Evolutionary conservation across 2,113 vertebrate species (phyloP), one percentile per base, ranked within the genome.

Genomic region (Ramphastos sulfuratus): DNA sequence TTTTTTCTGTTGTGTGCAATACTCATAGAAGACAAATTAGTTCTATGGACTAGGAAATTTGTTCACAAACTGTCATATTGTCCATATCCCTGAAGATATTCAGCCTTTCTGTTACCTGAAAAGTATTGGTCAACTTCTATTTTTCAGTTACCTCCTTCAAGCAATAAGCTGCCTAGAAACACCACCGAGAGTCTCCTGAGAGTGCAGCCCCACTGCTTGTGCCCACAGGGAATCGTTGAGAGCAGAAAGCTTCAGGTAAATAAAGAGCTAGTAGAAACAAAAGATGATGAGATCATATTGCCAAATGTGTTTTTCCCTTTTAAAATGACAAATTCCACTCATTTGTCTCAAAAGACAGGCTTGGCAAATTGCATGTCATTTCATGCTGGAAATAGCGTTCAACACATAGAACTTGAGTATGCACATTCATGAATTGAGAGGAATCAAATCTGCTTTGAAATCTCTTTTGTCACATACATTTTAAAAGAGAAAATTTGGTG

Each of bases 61-160:
- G 12, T 79, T 70, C 37, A 69, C 23, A 91, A 83, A 76, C 70
- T 89, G 66, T 46, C 59, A 86, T 85, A 81, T 83, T 66, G 7
- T 27, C 54, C 3, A 4, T 15, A 42, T 69, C 90, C 23, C 70
- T 82, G 50, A 91, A 85, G 60, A 86, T 54, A 70, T 31, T 78
- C 52, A 72, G 9, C 20, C 24, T 66, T 67, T 42, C 37, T 91
- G 7, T 23, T 82, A 72, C 27, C 27, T 67, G 15, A 87, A 89
- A 81, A 56, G 7, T 39, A 44, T 69, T 90, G 65, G 18, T 10
- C n/a, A 48, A 54, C 27, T 52, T 33, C 23, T 87, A 65, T 85
- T 94, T 83, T 92, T 78, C 48, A 74, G 54, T 64, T 71, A 91
- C 92, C 82, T 75, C 54, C 64, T 89, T 85, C 54, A 90, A 82